Evolutionary conservation across 1,140 invertebrate genomes (phyloP).

Genomic region (Chlorops oryzae): DNA sequence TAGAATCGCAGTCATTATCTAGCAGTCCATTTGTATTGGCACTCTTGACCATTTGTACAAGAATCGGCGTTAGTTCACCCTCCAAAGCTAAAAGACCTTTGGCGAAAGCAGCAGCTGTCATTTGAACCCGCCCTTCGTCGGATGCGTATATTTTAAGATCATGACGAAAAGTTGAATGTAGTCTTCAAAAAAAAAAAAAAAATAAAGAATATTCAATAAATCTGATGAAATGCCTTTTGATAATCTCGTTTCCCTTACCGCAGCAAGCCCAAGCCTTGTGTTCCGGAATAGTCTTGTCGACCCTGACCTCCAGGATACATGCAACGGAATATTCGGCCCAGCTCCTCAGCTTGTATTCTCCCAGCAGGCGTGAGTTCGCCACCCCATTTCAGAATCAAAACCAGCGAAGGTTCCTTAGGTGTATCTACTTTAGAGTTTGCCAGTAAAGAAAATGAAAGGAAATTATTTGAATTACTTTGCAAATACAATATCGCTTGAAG

Average conservation of each 20-base stretch:
- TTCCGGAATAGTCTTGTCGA: constrained; percentile 64
- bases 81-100: constrained; percentile 96
- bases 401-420: constrained; percentile 79
- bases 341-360: constrained; percentile 91
- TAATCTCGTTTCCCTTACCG: constrained; percentile 43
- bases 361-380: constrained; percentile 98
- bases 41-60: constrained; percentile 99
- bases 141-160: constrained; percentile 99
- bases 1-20: constrained; percentile 96
- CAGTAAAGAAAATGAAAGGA: constrained; percentile 8
- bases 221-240: not conserved
- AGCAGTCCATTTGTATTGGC: constrained; percentile 97
- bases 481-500: not conserved
- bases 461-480: not conserved
- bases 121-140: constrained; percentile 97
- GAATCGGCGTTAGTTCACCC: constrained; percentile 95
- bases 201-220: not conserved
- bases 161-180: constrained; percentile 98
- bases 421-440: constrained; percentile 56
- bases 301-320: constrained; percentile 94
- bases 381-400: constrained; percentile 98
- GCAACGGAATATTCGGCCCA: constrained; percentile 96
- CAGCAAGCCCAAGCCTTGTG: constrained; percentile 84
- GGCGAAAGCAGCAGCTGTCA: constrained; percentile 99
- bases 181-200: constrained; percentile 53